phyloP scores from a whole-genome alignment of 2,113 vertebrate species.

The Delphinapterus leucas region DNA sequence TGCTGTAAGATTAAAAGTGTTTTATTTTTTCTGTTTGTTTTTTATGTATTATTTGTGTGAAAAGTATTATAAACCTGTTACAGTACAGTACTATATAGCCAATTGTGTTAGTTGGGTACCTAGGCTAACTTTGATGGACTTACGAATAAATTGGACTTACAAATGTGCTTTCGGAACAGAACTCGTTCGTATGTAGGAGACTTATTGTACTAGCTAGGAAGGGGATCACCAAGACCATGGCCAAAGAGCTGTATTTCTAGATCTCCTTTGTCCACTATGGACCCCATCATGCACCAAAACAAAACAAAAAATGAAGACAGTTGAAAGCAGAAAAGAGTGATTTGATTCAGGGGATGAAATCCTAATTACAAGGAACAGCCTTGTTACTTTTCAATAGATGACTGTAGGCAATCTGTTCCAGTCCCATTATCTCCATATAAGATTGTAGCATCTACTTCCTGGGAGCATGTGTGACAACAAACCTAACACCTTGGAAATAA shows the following conservation, averaged over 20 bases:
- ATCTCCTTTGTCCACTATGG: neutral
- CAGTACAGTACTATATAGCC: no score
- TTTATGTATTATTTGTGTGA: no score
- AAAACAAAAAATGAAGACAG: neutral
- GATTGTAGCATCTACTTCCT: neutral
- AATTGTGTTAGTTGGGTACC: no score
- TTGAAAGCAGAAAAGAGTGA: neutral
- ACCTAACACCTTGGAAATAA: neutral
- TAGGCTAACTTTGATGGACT: no score
- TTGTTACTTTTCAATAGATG: neutral
- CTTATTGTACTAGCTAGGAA: neutral
- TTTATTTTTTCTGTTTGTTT: no score
- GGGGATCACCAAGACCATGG: neutral
- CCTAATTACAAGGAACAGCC: neutral
- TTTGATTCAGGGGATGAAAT: constrained; percentile 6
- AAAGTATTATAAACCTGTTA: no score
- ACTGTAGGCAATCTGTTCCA: neutral
- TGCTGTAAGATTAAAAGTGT: no score
- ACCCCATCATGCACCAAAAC: neutral
- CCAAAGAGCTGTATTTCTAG: neutral
- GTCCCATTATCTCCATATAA: neutral
- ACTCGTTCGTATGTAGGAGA: no score
- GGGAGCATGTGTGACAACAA: neutral
- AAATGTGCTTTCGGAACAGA: no score
- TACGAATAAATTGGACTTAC: no score